Conservation (phyloP, 2,797 vertebrate genomes). For the Pteronotus mesoamericanus region DNA sequence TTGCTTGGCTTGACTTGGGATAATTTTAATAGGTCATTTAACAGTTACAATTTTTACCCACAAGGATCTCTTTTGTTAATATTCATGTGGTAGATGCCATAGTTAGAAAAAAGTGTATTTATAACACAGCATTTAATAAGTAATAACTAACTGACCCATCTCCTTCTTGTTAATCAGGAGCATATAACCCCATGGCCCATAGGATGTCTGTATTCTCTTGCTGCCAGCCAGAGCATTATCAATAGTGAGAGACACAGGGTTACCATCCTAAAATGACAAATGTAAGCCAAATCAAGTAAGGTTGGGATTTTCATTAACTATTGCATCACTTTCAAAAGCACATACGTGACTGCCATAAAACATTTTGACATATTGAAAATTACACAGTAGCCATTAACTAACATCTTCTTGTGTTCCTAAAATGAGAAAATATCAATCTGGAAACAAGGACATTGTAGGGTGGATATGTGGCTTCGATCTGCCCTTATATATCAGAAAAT, state of each 20-base stretch:
- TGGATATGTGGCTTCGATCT: not conserved
- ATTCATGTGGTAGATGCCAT: not conserved
- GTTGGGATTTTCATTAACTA: not conserved
- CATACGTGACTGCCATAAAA: not conserved
- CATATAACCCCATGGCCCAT: not conserved
- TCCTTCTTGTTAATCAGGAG: not conserved
- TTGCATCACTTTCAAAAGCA: not conserved
- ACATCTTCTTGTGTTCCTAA: not conserved
- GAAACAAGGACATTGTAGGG: not conserved
- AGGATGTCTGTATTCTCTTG: not conserved
- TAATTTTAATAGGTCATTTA: not conserved
- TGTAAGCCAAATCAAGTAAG: not conserved
- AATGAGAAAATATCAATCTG: not conserved
- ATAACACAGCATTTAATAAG: not conserved
- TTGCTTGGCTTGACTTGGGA: not conserved
- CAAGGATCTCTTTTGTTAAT: not conserved
- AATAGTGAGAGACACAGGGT: not conserved
- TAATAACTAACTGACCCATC: not conserved
- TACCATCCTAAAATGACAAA: not conserved
- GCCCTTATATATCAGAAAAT: not conserved
- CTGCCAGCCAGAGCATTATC: not conserved
- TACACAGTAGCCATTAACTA: fast-evolving
- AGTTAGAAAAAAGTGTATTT: not conserved
- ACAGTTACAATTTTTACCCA: not conserved
- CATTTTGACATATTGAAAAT: not conserved